Evolutionary conservation across 2,797 vertebrate species (phyloP).

Genomic region (Bradypus variegatus): DNA sequence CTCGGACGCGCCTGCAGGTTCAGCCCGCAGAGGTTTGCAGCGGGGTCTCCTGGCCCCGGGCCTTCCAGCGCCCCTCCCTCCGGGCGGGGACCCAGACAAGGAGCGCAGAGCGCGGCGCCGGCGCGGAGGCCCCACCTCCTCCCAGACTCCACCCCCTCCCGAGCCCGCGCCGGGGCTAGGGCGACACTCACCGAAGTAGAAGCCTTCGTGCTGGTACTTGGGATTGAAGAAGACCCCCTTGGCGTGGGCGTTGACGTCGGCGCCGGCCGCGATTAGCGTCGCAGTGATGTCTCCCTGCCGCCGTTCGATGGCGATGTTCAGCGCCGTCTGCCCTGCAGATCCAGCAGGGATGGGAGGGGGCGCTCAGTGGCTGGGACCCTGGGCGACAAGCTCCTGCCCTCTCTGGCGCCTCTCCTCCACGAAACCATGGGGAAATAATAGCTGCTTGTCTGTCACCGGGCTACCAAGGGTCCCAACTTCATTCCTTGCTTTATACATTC

Average conservation of each 20-base stretch:
- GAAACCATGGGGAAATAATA: not conserved
- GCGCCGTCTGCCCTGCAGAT: slow-evolving; percentile 76
- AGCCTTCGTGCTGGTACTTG: slow-evolving; percentile 77
- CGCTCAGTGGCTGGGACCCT: not conserved
- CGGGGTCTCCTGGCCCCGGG: not conserved
- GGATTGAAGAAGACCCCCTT: slow-evolving; percentile 80
- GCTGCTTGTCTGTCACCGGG: not conserved
- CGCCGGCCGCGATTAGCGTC: slow-evolving; percentile 75
- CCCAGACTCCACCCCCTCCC: accelerated
- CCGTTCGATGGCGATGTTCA: slow-evolving; percentile 81
- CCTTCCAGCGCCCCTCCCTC: accelerated
- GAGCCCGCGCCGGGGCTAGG: accelerated
- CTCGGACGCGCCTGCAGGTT: not conserved
- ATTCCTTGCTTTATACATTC: not conserved
- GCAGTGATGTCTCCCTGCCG: slow-evolving; percentile 75
- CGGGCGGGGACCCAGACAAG: accelerated
- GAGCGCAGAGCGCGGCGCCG: not conserved
- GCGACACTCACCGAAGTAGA: slow-evolving; percentile 78
- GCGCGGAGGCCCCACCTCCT: not conserved
- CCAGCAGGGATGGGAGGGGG: accelerated
- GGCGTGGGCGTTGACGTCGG: slow-evolving; percentile 77
- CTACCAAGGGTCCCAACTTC: not conserved
- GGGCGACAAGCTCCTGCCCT: not conserved
- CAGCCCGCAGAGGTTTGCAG: not conserved
- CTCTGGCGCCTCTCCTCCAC: not conserved